Base-by-base conservation (phyloP, 2,888 invertebrate species). In the Trissolcus brochymenae region DNA sequence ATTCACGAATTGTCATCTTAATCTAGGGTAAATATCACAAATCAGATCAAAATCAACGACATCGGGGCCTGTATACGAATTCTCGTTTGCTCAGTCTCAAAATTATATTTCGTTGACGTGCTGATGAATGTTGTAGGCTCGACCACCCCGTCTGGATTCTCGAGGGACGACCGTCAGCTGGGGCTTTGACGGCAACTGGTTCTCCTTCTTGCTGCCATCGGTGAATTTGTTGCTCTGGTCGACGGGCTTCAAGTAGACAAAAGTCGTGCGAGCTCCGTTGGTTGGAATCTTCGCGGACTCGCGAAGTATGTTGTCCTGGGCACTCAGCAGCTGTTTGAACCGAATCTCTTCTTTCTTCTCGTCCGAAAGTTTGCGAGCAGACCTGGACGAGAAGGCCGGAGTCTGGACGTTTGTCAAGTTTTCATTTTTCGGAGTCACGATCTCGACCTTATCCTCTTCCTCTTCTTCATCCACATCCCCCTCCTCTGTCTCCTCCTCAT, bases 91-190 rank as follows among this genome's bases (percentile, higher is more conserved):
- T 2, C 25, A 17, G 35, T 35, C 35, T 35, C 40, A 13, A 29
- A 16, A 53, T 3, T 84, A 88, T 49, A 89, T 83, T 81, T 89
- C 89, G 77, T 89, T 89, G 1, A 88, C 86, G 76, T 88, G 88
- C 62, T 88, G 89, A 80, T 88, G 88, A 72, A 89, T 89, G 59
- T 87, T 88, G 71, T 89, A 89, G 17, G 88, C 89, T 16, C 87
- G 82, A 0, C 88, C 89, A 0, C 88, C 89, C 14, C 89, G 79
- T 43, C 87, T 84, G n/a, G 89, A 89, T 46, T 88, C 89, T 2
- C 84, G 82, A 0, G 88, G 85, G 0, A 89, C 86, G 13, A 88
- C 83, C 9, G 81, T 82, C 6, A 86, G 76, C 50, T 85, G 84
- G 35, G 83, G 78, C 29, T 73, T 74, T 0, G 81, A 64, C 1